Percentiles rank a stretch among this genome's conserved stretches.
These are phyloP conservation scores for Saturnia pavonia DNA, from an alignment of 2,888 invertebrate genomes.

Conservation along the genomic window DNA sequence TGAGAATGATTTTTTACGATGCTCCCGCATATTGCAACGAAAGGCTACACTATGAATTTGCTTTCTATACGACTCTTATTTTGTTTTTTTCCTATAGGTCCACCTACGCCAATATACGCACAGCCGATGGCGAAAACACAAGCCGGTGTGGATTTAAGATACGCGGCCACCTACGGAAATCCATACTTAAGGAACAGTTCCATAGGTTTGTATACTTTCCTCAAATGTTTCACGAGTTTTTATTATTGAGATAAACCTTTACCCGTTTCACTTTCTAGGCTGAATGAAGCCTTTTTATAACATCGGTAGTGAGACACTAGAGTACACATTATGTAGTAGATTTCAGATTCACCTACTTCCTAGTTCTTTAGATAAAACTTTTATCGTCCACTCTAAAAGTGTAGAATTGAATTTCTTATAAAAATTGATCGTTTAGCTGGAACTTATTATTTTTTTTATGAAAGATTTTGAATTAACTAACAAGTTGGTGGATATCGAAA, in stretches of 20 bases:
- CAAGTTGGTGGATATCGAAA: no score
- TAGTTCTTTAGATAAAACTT: background rate
- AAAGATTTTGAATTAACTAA: no score
- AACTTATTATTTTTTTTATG: no score
- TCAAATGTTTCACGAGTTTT: background rate
- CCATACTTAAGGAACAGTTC: conserved; percentile 91
- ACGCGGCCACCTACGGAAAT: conserved; percentile 94
- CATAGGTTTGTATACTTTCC: conserved; percentile 53
- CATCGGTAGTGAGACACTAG: background rate
- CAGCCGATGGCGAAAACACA: conserved; percentile 60
- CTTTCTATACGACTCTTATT: no score
- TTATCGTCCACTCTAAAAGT: background rate
- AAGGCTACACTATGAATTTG: no score
- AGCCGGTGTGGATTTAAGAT: conserved; percentile 86
- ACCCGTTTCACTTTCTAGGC: background rate
- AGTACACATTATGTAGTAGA: background rate
- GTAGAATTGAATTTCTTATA: no score
- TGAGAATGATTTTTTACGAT: no score
- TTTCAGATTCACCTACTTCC: background rate
- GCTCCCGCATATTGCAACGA: no score
- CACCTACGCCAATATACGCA: conserved; percentile 58
- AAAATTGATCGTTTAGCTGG: background rate
- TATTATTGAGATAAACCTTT: background rate
- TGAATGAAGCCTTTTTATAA: background rate
- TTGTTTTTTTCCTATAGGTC: background rate